Evolutionary conservation across 2,113 vertebrate species (phyloP).

Genomic region (Dromiciops gliroides): DNA sequence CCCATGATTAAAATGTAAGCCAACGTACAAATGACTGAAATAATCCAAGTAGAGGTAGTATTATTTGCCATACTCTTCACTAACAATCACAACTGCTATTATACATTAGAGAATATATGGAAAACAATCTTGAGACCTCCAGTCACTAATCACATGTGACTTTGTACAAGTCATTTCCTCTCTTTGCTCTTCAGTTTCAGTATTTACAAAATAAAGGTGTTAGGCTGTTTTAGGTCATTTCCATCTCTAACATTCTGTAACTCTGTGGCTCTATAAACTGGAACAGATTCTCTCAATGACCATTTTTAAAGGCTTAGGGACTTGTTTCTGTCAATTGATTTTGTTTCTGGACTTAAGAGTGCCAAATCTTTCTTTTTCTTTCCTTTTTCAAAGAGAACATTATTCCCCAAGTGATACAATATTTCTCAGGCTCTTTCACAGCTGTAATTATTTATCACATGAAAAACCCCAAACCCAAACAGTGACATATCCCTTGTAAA

Average conservation of each 20-base stretch:
- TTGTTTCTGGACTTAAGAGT: slow-evolving; percentile 26
- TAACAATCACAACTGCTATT: not conserved
- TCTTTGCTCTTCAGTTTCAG: slow-evolving; percentile 13
- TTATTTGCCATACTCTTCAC: not conserved
- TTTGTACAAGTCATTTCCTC: slow-evolving; percentile 16
- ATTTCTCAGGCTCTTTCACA: slow-evolving; percentile 55
- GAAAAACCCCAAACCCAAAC: slow-evolving; percentile 60
- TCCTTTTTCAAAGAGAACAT: slow-evolving; percentile 38
- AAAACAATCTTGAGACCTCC: not conserved
- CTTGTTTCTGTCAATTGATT: slow-evolving; percentile 32
- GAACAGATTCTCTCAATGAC: slow-evolving; percentile 28
- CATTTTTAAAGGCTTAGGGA: not conserved
- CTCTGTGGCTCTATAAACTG: slow-evolving; percentile 14
- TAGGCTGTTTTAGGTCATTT: slow-evolving; percentile 8
- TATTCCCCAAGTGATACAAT: slow-evolving; percentile 32
- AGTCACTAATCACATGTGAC: not conserved
- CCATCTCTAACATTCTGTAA: slow-evolving; percentile 23
- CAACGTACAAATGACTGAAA: not conserved
- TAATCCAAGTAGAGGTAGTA: not conserved
- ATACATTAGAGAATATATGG: not conserved
- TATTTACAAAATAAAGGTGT: slow-evolving; percentile 42
- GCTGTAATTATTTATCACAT: slow-evolving; percentile 70
- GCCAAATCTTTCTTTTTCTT: not conserved
- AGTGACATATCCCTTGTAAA: slow-evolving; percentile 68
- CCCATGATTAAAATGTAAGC: not conserved